These are phyloP conservation scores for Drosophila melanosoma DNA, from an alignment of 2,888 invertebrate genomes.

Conservation along the genomic window DNA sequence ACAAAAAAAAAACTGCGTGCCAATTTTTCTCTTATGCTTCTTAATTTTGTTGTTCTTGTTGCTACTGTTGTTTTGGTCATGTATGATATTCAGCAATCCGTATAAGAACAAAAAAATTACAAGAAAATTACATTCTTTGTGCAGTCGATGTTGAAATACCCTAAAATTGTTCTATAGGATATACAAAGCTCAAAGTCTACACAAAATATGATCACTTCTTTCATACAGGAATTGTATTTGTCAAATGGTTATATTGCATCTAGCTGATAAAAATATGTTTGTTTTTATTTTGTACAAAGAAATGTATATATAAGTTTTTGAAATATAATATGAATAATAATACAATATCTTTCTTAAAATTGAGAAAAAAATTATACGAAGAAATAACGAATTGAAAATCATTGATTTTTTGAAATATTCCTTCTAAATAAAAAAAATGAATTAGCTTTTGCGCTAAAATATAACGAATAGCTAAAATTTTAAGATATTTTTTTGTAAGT, in stretches of 20 bases:
- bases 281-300: not conserved
- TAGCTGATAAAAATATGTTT: not conserved
- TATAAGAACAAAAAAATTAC: slow-evolving; percentile 2
- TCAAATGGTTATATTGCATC: not conserved
- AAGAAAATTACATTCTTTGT: not conserved
- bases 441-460: not conserved
- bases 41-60: slow-evolving; percentile 25
- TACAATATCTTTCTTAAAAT: not conserved
- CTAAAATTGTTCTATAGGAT: not conserved
- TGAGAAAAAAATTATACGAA: not conserved
- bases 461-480: not conserved
- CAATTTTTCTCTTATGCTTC: slow-evolving; percentile 29
- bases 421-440: not conserved
- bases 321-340: too few species aligned
- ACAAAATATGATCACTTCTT: not conserved
- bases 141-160: not conserved
- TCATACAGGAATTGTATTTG: not conserved
- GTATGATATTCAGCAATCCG: slow-evolving; percentile 24
- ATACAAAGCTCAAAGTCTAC: not conserved
- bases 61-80: slow-evolving; percentile 15
- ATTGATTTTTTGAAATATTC: not conserved
- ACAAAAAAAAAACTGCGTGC: slow-evolving; percentile 35
- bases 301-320: too few species aligned
- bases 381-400: not conserved
- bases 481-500: not conserved